Conservation (phyloP, 2,888 invertebrate genomes). For the Netelia virgata region DNA sequence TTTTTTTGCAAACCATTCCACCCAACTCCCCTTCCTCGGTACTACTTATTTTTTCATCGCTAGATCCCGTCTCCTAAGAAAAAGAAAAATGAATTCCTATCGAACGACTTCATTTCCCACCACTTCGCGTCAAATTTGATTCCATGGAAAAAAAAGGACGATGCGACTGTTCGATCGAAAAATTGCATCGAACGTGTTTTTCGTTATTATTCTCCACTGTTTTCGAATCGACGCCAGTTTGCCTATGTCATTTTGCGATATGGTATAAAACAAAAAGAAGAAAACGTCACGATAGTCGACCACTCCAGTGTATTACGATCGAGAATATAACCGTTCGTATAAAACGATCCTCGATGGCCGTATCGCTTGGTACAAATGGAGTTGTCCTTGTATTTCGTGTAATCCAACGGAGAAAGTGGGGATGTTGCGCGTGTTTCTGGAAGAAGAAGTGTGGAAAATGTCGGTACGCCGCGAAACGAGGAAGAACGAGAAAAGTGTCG, state of each 20-base stretch:
- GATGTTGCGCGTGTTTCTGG: neutral
- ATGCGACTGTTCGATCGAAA: too few relatives aligned
- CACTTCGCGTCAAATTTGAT: neutral
- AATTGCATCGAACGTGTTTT: too few relatives aligned
- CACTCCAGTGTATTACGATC: constrained; percentile 24
- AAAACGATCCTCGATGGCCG: constrained; percentile 60
- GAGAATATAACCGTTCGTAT: constrained; percentile 40
- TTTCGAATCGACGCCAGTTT: neutral
- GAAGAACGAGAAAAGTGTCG: neutral
- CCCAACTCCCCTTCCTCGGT: constrained; percentile 66
- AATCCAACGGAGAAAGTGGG: neutral
- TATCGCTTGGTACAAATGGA: constrained; percentile 43
- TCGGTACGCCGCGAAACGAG: constrained; percentile 6
- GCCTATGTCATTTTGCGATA: neutral
- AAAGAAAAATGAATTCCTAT: neutral
- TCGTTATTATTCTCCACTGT: neutral
- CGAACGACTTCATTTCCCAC: neutral
- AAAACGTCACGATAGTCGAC: constrained; percentile 34
- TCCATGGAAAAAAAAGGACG: too few relatives aligned
- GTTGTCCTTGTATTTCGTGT: constrained; percentile 19
- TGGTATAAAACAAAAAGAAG: neutral
- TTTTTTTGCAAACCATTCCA: constrained; percentile 59
- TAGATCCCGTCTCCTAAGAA: neutral
- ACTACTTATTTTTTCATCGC: constrained; percentile 69
- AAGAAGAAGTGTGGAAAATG: constrained; percentile 27